Evolutionary conservation across 35 echinoderm and acorn worm genomes (phyloP), one percentile per base, ranked within the genome.

Genomic region (Amphiura filiformis): DNA sequence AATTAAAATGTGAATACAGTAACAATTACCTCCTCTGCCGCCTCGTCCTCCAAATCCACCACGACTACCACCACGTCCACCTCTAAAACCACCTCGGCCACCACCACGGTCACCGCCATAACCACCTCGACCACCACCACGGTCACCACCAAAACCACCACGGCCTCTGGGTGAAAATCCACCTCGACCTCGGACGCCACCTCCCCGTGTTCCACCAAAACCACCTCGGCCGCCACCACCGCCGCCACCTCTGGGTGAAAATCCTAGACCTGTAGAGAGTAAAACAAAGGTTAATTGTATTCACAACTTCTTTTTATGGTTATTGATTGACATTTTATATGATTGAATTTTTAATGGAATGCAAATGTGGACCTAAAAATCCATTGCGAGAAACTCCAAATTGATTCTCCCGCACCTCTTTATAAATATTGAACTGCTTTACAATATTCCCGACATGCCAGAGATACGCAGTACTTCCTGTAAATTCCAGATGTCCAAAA

Each of bases 241-340:
- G 13, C 81, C 81, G 32, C 47, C 44, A 36, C 44, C 81, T 83
- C 81, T 70, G 9, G 61, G 61, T 13, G 61, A 70, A 70, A 70
- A 70, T 70, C 61, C 61, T 70, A 70, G 61, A 70, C 61, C 61
- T 2, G 61, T 70, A n/a, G 15, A 70, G 15, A 70, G 26, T 13
- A 30, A n/a, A 70, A 70, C 9, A n/a, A 70, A 70, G 28, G 61
- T 13, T 13, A 70, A 26, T 18, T 11, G 20, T 52, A 52, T 52
- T 52, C 44, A 52, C n/a, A n/a, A n/a, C n/a, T n/a, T n/a, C n/a
- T n/a, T n/a, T n/a, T n/a, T n/a, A n/a, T n/a, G n/a, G n/a, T n/a
- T n/a, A n/a, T n/a, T n/a, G n/a, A n/a, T n/a, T n/a, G n/a, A n/a
- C n/a, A n/a, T n/a, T n/a, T n/a, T n/a, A n/a, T n/a, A n/a, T n/a